Base-by-base conservation (phyloP, 2,888 invertebrate genomes). In the Ypsolopha sequella region DNA sequence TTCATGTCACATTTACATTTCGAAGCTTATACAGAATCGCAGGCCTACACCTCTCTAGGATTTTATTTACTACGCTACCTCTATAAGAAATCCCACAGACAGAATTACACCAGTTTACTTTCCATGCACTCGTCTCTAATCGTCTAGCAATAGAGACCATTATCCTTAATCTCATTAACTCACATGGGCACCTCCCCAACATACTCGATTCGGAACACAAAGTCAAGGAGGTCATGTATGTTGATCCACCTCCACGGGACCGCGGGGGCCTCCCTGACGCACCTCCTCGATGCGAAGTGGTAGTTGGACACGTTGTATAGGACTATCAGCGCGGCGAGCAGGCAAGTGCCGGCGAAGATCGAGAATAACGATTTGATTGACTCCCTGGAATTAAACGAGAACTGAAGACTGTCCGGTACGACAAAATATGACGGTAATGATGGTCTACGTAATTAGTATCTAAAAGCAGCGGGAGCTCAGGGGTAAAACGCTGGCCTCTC, bases 121-220 rank as follows among this genome's bases (percentile, higher is more conserved):
- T n/a, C n/a, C n/a, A n/a, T n/a, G n/a, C n/a, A n/a, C 24, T 24
- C 4, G 2, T 24, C 24, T 24, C 24, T 2, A 24, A 24, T 24
- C 24, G 24, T 3, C 24, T 24, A 24, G 24, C 24, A 4, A 24
- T 24, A 24, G 24, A 24, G 24, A 24, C 2, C 24, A 39, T 2
- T 39, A 39, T 39, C 9, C 39, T 39, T 6, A 1, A 9, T 39
- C 13, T 14, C 14, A 14, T 3, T 13, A 1, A 52, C 39, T 67
- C 66, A 86, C 84, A 85, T 82, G 1, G 85, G 85, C 54, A 85
- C 80, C 9, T 85, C 85, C 0, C 79, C 73, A 0, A 77, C 76
- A n/a, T 85, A 84, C 52, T 85, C 82, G 47, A 85, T 73, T 52
- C 79, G 59, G 6, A 86, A 64, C 47, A 85, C 60, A 24, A 84